phyloP scores from a whole-genome alignment of 1,140 invertebrate genomes.

The Nasonia giraulti region DNA sequence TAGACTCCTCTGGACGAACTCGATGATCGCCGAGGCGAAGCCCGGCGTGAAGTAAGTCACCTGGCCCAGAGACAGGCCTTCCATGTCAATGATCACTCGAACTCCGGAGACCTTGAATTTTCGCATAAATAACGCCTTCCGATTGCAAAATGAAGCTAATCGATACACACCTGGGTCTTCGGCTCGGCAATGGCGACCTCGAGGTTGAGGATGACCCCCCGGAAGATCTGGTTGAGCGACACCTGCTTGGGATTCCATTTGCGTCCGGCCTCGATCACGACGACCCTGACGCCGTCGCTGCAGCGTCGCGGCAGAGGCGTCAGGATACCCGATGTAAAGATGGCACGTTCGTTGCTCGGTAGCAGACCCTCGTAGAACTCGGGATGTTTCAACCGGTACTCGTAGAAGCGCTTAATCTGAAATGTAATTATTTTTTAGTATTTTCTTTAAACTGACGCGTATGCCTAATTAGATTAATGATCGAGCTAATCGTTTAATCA shows the following conservation, averaged over 20 bases:
- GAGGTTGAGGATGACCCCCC: slow-evolving; percentile 76
- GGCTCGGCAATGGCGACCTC: slow-evolving; percentile 78
- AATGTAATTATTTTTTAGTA: neutral
- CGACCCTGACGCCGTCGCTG: slow-evolving; percentile 74
- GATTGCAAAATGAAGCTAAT: no score
- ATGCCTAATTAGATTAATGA: no score
- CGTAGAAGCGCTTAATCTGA: slow-evolving; percentile 78
- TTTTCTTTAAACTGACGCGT: no score
- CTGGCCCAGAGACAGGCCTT: slow-evolving; percentile 80
- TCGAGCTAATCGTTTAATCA: no score
- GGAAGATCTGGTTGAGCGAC: slow-evolving; percentile 76
- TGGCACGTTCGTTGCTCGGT: slow-evolving; percentile 71
- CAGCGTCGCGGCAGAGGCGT: slow-evolving; percentile 76
- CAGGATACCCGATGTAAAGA: slow-evolving; percentile 75
- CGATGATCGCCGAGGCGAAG: slow-evolving; percentile 79
- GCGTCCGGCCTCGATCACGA: slow-evolving; percentile 76
- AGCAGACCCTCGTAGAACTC: slow-evolving; percentile 73
- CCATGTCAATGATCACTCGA: slow-evolving; percentile 81
- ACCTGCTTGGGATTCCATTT: slow-evolving; percentile 81
- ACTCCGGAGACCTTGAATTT: slow-evolving; percentile 72
- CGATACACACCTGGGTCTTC: slow-evolving; percentile 75
- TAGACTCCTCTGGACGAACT: slow-evolving; percentile 81
- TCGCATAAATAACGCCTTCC: neutral
- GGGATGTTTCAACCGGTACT: slow-evolving; percentile 76
- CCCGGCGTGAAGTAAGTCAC: slow-evolving; percentile 82